Percentiles rank a stretch among this genome's conserved stretches.
Conservation (phyloP, 2,797 vertebrate genomes). For the Etheostoma perlongum region DNA sequence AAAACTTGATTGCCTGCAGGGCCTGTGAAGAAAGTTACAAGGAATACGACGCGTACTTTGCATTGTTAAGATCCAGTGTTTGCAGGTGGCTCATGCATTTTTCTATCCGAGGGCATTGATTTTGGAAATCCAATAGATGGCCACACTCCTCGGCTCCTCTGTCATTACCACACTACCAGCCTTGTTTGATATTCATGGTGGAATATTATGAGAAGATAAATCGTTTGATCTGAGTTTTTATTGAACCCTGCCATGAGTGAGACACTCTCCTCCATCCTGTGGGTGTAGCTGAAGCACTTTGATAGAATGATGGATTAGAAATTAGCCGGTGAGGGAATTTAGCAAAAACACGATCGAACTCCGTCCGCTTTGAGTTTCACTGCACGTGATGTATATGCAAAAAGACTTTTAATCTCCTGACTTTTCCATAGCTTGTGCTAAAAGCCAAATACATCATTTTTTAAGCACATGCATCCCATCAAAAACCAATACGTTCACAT, state of each 20-base stretch:
- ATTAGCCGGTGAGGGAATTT: conserved; percentile 64
- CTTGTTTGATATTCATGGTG: conserved; percentile 77
- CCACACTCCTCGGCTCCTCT: conserved; percentile 62
- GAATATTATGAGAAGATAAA: conserved; percentile 83
- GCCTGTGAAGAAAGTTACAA: conserved; percentile 27
- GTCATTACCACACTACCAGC: conserved; percentile 73
- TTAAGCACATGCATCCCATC: neutral
- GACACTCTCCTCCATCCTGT: conserved; percentile 54
- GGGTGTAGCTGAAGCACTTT: conserved; percentile 38
- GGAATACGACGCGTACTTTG: neutral
- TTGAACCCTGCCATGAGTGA: conserved; percentile 75
- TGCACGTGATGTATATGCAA: conserved; percentile 59
- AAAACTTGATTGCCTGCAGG: conserved; percentile 35
- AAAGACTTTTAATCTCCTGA: conserved; percentile 46
- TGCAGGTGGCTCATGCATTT: conserved; percentile 73
- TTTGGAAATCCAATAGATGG: conserved; percentile 75
- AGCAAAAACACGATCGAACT: conserved; percentile 59
- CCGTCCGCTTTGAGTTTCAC: conserved; percentile 45
- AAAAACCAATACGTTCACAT: neutral
- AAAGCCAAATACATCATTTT: conserved; percentile 17
- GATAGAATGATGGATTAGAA: conserved; percentile 81
- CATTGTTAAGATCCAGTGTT: conserved; percentile 57
- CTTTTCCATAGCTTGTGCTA: conserved; percentile 38
- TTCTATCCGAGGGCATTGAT: conserved; percentile 71
- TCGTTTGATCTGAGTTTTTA: conserved; percentile 80